phyloP scores from a whole-genome alignment of 2,888 invertebrate species.

The Chydorus sphaericus region DNA sequence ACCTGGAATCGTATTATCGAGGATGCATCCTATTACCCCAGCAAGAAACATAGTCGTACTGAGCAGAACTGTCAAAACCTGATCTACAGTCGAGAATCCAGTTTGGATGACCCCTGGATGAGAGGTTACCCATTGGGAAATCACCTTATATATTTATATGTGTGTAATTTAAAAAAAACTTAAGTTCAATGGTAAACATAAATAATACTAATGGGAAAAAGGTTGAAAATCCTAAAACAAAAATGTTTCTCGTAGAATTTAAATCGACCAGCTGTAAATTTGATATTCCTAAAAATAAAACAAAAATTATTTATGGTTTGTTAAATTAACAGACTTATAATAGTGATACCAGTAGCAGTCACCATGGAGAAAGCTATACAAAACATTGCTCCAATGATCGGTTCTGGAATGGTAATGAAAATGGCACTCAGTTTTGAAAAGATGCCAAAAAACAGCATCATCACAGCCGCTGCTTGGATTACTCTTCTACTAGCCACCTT shows the following conservation, averaged over 20 bases:
- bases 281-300: conserved; percentile 57
- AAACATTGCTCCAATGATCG: conserved; percentile 64
- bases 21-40: conserved; percentile 50
- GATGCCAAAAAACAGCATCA: conserved; percentile 59
- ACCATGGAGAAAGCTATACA: conserved; percentile 73
- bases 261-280: conserved; percentile 66
- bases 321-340: too few relatives aligned
- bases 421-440: conserved; percentile 62
- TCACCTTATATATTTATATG: conserved; percentile 31
- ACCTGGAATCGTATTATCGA: conserved; percentile 66
- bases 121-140: conserved; percentile 55
- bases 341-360: conserved; percentile 56
- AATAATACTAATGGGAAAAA: conserved; percentile 54
- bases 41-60: conserved; percentile 65
- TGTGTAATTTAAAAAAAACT: too few relatives aligned
- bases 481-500: conserved; percentile 65
- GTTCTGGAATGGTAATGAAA: conserved; percentile 66
- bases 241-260: conserved; percentile 70
- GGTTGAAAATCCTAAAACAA: conserved; percentile 72
- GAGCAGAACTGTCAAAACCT: conserved; percentile 53
- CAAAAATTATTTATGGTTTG: too few relatives aligned
- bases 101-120: conserved; percentile 46
- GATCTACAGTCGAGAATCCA: conserved; percentile 46
- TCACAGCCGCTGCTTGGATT: conserved; percentile 54
- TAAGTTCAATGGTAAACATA: neutral